Conservation (phyloP, 2,888 invertebrate species). For the Caenorhabditis becei region DNA sequence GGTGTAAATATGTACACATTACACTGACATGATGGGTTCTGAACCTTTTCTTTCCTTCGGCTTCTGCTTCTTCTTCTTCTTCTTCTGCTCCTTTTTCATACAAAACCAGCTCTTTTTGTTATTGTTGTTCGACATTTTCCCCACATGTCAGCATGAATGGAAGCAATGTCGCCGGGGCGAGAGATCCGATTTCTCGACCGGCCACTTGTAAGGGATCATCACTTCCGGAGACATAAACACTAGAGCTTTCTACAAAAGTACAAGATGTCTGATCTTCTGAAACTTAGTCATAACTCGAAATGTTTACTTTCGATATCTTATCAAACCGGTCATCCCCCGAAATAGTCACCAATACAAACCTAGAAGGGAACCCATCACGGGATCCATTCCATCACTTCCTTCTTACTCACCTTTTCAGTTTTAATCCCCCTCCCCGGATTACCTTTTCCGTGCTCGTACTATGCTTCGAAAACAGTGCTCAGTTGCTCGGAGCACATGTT, state of each 20-base stretch:
- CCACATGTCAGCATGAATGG: not conserved
- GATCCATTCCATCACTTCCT: too few species aligned
- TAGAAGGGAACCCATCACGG: too few species aligned
- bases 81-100: not conserved
- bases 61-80: too few species aligned
- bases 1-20: slow-evolving; percentile 37
- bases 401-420: not conserved
- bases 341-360: not conserved
- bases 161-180: not conserved
- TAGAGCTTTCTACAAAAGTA: not conserved
- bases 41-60: not conserved
- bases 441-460: not conserved
- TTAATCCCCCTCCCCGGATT: not conserved
- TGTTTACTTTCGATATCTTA: not conserved
- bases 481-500: not conserved
- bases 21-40: not conserved
- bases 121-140: not conserved
- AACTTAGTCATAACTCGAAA: not conserved
- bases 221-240: not conserved
- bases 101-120: slow-evolving; percentile 14
- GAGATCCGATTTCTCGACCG: slow-evolving; percentile 7
- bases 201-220: slow-evolving; percentile 9
- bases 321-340: not conserved
- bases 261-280: not conserved
- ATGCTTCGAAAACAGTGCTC: not conserved